phyloP scores from a whole-genome alignment of 1,140 invertebrate species.

The Alviniconcha marisindica region DNA sequence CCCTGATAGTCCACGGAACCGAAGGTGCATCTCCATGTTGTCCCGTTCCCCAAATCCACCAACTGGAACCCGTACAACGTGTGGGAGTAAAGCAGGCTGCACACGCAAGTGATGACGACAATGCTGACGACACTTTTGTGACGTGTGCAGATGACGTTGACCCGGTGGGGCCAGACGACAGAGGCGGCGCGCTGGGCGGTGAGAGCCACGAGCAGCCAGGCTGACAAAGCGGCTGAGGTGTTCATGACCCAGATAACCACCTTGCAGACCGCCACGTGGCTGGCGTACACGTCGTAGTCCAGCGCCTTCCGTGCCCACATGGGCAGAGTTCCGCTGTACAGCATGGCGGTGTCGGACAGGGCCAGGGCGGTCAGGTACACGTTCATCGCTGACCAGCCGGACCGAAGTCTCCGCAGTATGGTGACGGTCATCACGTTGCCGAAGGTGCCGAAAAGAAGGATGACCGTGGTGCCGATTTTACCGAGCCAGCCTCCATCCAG shows the following conservation, averaged over 20 bases:
- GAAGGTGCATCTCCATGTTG: neutral
- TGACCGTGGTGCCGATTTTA: neutral
- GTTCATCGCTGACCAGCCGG: neutral
- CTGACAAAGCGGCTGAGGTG: neutral
- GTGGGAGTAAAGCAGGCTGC: neutral
- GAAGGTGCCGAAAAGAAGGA: neutral
- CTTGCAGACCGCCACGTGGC: neutral
- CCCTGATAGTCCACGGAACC: neutral
- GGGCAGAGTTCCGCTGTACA: neutral
- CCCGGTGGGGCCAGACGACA: constrained; percentile 12
- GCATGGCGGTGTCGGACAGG: constrained; percentile 14
- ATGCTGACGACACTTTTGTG: neutral
- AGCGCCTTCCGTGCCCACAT: neutral
- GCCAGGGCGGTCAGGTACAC: constrained; percentile 24
- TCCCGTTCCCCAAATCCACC: neutral
- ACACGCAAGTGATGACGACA: neutral
- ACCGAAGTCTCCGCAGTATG: neutral
- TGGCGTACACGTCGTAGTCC: neutral
- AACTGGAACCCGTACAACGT: constrained; percentile 1
- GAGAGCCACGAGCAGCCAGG: constrained; percentile 17
- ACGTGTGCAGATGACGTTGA: neutral
- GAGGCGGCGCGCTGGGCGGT: neutral
- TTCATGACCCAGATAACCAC: neutral
- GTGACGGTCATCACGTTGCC: constrained; percentile 19
- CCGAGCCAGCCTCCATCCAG: neutral